Conservation (phyloP, 2,113 vertebrate genomes). For the Oostethus manadensis region DNA sequence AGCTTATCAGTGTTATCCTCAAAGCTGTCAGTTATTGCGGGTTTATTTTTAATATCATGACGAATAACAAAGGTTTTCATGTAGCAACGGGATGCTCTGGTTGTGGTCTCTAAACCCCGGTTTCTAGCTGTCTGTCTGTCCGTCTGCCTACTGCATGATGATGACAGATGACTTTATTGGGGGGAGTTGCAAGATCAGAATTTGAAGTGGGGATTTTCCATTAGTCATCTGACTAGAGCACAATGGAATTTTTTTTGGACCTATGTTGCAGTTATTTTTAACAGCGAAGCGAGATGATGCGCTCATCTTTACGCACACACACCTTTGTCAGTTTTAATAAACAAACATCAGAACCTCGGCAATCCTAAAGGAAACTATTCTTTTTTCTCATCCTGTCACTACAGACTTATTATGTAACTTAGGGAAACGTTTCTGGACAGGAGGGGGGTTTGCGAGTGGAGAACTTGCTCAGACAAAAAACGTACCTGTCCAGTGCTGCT, state of each 20-base stretch:
- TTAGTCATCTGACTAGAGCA: constrained; percentile 67
- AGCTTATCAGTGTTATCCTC: constrained; percentile 37
- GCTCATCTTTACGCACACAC: constrained; percentile 24
- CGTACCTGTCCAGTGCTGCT: constrained; percentile 70
- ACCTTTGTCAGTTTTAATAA: constrained; percentile 27
- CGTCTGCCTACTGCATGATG: constrained; percentile 54
- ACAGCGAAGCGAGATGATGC: constrained; percentile 24
- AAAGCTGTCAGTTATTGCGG: constrained; percentile 27
- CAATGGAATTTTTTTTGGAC: constrained; percentile 58
- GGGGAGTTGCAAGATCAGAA: constrained; percentile 55
- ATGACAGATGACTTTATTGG: constrained; percentile 73
- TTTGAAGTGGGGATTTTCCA: constrained; percentile 68
- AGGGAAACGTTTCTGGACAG: constrained; percentile 54
- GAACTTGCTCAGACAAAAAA: constrained; percentile 61
- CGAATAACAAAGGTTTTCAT: constrained; percentile 28
- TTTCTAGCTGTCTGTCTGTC: constrained; percentile 70
- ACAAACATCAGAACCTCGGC: constrained; percentile 3
- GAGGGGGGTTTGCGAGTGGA: constrained; percentile 39
- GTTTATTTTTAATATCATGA: constrained; percentile 30
- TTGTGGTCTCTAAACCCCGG: constrained; percentile 54
- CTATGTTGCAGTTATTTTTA: constrained; percentile 51
- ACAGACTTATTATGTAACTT: constrained; percentile 43
- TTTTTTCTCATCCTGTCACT: constrained; percentile 28
- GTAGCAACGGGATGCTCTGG: constrained; percentile 48
- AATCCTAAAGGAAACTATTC: constrained; percentile 21